Base-by-base conservation (phyloP, 2,113 vertebrate genomes). In the Thunnus maccoyii region DNA sequence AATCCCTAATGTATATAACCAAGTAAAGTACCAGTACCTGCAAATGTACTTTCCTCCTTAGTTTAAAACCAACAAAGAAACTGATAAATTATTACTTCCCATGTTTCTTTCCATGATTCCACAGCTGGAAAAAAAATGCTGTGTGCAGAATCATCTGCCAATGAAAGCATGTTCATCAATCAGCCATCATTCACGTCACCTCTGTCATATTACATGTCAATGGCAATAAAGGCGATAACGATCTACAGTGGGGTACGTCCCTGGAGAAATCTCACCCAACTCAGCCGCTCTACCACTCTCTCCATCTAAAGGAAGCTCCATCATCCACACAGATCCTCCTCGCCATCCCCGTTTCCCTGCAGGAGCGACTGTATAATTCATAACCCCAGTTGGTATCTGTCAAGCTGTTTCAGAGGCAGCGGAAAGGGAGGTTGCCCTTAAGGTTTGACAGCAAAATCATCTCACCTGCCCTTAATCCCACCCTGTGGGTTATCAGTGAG, bases 361-460 rank as follows among this genome's bases (percentile, higher is more conserved):
- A 72, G 69, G 46, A 78, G 27, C 50, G 44, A 4, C 65, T 81
- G 36, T 78, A 83, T 86, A 75, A 86, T 88, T 88, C 72, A 86
- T 72, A 56, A 65, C 20, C 62, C 11, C 63, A 5, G 67, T 71
- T 46, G 64, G 30, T 64, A 30, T 30, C 72, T 77, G 77, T 74
- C 80, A 73, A 20, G 72, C 67, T 60, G 61, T 8, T 67, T 61
- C 36, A 68, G 22, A 30, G 41, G 65, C 47, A n/a, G 62, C 2
- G 18, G 46, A 55, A 22, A 47, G 11, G 50, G 64, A 76, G 41
- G 25, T 0, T 72, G 57, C 77, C 77, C 56, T 32, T 8, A 62
- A 68, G 55, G 27, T 50, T 22, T 13, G 9, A 54, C 71, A 36
- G 54, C 47, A 44, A n/a, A 86, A 60, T 20, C 25, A 9, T 1